A percentile compares a stretch with the other conserved stretches of the same genome.
These are phyloP conservation scores for Heteromormyrus szaboi DNA, from an alignment of 2,797 vertebrate genomes.

Conservation along the genomic window DNA sequence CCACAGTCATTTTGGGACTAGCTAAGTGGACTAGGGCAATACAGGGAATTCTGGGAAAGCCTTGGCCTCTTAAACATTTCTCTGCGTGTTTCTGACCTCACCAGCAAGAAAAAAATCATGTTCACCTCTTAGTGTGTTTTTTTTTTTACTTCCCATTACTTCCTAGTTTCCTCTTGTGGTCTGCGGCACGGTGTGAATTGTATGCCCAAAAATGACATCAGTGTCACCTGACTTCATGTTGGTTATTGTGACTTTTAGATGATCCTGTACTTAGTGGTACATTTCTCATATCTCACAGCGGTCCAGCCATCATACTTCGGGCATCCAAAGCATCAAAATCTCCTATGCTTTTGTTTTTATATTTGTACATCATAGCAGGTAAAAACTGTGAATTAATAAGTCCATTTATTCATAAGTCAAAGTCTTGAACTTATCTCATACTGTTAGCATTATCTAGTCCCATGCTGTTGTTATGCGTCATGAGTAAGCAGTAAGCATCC, in stretches of 20 bases:
- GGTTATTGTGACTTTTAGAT: neutral
- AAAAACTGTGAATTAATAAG: neutral
- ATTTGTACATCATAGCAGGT: neutral
- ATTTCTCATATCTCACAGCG: neutral
- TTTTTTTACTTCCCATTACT: neutral
- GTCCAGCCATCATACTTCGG: neutral
- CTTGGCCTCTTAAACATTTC: neutral
- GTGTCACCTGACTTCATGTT: neutral
- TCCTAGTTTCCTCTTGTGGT: neutral
- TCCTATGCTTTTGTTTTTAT: neutral
- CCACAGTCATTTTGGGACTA: conserved; percentile 32
- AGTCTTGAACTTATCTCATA: neutral
- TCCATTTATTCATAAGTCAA: neutral
- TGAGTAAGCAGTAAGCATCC: neutral
- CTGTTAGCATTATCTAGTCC: neutral
- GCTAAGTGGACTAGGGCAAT: conserved; percentile 35
- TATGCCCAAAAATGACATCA: neutral
- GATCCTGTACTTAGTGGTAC: neutral
- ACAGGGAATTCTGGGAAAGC: neutral
- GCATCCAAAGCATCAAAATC: neutral
- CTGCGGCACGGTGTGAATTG: neutral
- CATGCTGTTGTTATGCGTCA: neutral
- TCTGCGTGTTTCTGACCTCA: conserved; percentile 16
- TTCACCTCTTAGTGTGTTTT: conserved; percentile 13
- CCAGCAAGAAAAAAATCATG: conserved; percentile 16